Evolutionary conservation across 1,140 invertebrate species (phyloP).

Genomic region (Cylas formicarius): DNA sequence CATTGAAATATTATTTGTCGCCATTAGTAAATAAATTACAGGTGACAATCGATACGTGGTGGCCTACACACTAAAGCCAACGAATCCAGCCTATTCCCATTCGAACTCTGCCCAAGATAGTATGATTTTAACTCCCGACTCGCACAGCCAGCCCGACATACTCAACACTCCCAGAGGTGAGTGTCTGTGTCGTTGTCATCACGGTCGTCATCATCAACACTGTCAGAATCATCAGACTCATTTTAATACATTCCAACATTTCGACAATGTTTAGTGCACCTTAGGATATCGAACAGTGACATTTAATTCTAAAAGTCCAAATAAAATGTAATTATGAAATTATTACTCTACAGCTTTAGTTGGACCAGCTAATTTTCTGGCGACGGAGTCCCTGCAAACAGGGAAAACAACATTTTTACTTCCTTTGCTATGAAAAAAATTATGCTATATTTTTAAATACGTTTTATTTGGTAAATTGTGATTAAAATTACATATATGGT

Average conservation of each 20-base stretch:
- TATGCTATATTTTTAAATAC: no score
- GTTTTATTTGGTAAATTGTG: no score
- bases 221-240: slow-evolving; percentile 15
- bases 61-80: slow-evolving; percentile 51
- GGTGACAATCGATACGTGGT: slow-evolving; percentile 53
- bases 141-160: slow-evolving; percentile 40
- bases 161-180: slow-evolving; percentile 42
- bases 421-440: no score
- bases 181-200: slow-evolving; percentile 26
- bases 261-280: slow-evolving; percentile 23
- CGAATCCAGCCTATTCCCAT: slow-evolving; percentile 28
- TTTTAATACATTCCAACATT: slow-evolving; percentile 28
- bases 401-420: no score
- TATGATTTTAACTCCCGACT: slow-evolving; percentile 20
- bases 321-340: no score
- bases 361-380: no score
- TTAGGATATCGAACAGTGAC: neutral
- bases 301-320: no score
- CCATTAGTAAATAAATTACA: neutral
- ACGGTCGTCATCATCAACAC: slow-evolving; percentile 2
- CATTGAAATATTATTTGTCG: neutral
- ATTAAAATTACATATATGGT: no score
- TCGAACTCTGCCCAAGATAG: slow-evolving; percentile 15
- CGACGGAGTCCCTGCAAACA: no score
- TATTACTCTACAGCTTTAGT: no score